Conservation (phyloP, 2,113 vertebrate species). For the Orcinus orca region DNA sequence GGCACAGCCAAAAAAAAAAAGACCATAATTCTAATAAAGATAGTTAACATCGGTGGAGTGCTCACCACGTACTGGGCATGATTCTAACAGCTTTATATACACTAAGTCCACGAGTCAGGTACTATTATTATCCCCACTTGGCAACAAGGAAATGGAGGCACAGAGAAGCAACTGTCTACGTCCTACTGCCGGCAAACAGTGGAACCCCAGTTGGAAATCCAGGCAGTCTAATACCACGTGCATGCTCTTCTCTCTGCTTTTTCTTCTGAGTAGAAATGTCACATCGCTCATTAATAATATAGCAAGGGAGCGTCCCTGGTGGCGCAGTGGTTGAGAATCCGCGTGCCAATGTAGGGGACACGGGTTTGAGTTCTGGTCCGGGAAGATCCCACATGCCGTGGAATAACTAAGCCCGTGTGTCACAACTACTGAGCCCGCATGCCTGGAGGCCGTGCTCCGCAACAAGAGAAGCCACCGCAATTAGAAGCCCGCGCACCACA, state of each 20-base stretch:
- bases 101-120: background rate
- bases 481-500: too few relatives aligned
- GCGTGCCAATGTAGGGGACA: too few relatives aligned
- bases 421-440: too few relatives aligned
- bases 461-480: too few relatives aligned
- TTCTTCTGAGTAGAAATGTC: background rate
- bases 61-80: background rate
- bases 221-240: background rate
- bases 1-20: too few relatives aligned
- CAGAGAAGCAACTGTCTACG: background rate
- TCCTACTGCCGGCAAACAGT: background rate
- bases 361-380: too few relatives aligned
- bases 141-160: background rate
- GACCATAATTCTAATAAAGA: too few relatives aligned
- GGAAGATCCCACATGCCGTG: too few relatives aligned
- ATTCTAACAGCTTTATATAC: background rate
- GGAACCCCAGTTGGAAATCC: background rate
- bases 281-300: background rate
- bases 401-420: too few relatives aligned
- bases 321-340: too few relatives aligned
- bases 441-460: too few relatives aligned
- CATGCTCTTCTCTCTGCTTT: background rate
- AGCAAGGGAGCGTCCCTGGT: background rate
- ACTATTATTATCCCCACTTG: background rate
- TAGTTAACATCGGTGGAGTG: accelerated